phyloP scores from a whole-genome alignment of 2,888 invertebrate genomes.

The Xylophagus ater region DNA sequence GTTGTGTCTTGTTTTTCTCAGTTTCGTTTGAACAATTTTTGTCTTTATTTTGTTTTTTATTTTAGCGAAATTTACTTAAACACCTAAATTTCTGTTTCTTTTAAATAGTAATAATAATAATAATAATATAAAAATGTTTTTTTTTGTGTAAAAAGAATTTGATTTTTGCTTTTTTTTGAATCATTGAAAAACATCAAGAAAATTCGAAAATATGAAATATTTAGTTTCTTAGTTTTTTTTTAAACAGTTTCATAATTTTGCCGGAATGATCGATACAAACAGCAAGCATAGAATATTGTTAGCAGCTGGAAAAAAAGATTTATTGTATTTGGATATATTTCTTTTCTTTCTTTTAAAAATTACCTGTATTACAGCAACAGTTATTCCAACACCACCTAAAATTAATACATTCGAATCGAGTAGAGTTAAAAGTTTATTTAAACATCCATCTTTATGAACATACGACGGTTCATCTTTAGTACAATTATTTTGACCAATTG shows the following conservation, averaged over 20 bases:
- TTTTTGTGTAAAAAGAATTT: not conserved
- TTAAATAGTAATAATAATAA: not conserved
- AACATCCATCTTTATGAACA: conserved; percentile 53
- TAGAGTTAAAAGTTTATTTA: conserved; percentile 48
- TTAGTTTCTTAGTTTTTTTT: conserved; percentile 21
- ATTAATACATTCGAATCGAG: conserved; percentile 61
- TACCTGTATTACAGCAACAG: conserved; percentile 81
- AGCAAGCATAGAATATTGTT: conserved; percentile 86
- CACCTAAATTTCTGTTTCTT: no score
- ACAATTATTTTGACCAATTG: conserved; percentile 44
- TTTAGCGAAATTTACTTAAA: no score
- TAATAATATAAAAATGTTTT: not conserved
- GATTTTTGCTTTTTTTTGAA: not conserved
- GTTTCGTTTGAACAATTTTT: no score
- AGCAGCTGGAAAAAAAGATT: conserved; percentile 50
- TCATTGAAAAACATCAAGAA: not conserved
- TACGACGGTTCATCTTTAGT: conserved; percentile 37
- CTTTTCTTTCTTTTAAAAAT: conserved; percentile 13
- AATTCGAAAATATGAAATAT: no score
- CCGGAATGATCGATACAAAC: conserved; percentile 83
- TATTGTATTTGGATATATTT: not conserved
- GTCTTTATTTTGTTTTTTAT: no score
- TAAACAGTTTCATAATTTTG: conserved; percentile 83
- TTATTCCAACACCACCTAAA: conserved; percentile 73
- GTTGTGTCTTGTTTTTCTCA: no score